A percentile compares a stretch with the other conserved stretches of the same genome.
Evolutionary conservation across 2,797 vertebrate genomes (phyloP).

Genomic region (Galagoides demidoff): DNA sequence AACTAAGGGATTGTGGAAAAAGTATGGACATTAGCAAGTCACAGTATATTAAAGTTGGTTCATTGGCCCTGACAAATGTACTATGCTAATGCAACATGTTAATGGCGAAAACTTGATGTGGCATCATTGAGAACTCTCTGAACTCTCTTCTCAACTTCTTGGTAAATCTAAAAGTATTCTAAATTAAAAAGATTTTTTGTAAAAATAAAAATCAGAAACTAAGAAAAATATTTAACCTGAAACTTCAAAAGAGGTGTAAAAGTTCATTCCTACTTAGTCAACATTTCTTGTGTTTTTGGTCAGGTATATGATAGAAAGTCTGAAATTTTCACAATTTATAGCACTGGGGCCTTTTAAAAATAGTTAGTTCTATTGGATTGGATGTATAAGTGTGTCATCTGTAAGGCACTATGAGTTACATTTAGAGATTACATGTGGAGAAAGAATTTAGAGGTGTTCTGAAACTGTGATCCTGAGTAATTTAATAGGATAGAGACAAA

Average conservation of each 20-base stretch:
- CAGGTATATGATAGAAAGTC: not conserved
- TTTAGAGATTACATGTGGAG: not conserved
- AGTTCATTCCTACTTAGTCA: not conserved
- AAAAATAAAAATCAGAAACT: not conserved
- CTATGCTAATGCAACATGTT: not conserved
- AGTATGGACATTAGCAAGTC: not conserved
- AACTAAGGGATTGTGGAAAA: not conserved
- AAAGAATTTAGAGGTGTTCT: slow-evolving; percentile 40
- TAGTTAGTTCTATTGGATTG: not conserved
- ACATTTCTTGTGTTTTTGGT: not conserved
- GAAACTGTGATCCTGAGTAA: slow-evolving; percentile 28
- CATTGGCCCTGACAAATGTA: not conserved
- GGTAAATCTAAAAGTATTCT: not conserved
- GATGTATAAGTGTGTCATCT: not conserved
- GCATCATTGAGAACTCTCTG: not conserved
- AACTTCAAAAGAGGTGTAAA: not conserved
- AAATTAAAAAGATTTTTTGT: not conserved
- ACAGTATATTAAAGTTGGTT: not conserved
- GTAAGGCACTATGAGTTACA: not conserved
- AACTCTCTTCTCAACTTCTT: not conserved
- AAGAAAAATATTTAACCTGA: not conserved
- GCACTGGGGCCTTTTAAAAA: slow-evolving; percentile 39
- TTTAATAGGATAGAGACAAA: slow-evolving; percentile 18
- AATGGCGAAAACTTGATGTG: not conserved
- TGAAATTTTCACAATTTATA: not conserved